These are phyloP conservation scores for Beris chalybata DNA, from an alignment of 2,888 invertebrate species.

Conservation along the genomic window DNA sequence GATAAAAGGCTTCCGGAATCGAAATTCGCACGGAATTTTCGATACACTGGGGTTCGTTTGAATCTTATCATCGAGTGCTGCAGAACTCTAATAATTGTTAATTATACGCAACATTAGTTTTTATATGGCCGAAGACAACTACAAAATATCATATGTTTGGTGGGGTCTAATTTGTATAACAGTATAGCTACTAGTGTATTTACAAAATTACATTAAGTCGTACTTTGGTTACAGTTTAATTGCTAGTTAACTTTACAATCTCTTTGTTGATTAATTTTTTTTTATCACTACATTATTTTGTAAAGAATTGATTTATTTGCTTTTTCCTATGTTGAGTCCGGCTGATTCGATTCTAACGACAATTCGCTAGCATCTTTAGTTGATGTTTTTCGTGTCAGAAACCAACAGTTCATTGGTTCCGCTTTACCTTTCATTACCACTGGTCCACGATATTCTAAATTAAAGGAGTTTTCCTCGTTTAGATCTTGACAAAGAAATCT, in stretches of 20 bases:
- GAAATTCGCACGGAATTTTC: too few species aligned
- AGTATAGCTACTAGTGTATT: too few species aligned
- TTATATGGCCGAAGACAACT: too few species aligned
- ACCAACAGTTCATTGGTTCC: conserved; percentile 93
- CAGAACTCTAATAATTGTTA: too few species aligned
- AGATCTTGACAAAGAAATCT: conserved; percentile 79
- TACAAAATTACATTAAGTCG: too few species aligned
- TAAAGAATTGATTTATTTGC: background rate
- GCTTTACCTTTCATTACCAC: conserved; percentile 92
- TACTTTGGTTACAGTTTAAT: background rate
- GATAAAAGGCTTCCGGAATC: too few species aligned
- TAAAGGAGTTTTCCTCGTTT: conserved; percentile 82
- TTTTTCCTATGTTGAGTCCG: conserved; percentile 19
- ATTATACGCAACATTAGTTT: too few species aligned
- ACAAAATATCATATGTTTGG: too few species aligned
- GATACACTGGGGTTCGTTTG: too few species aligned
- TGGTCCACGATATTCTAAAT: conserved; percentile 83
- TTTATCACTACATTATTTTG: background rate
- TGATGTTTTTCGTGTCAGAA: conserved; percentile 62
- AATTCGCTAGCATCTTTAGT: conserved; percentile 3
- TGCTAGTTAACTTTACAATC: background rate
- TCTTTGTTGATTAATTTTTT: too few species aligned
- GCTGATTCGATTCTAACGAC: conserved; percentile 7
- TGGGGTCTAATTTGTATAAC: too few species aligned
- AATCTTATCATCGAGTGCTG: too few species aligned